Percentiles rank a stretch among this genome's conserved stretches.
Evolutionary conservation across 2,797 vertebrate genomes (phyloP).

Genomic region (Arnoldichthys spilopterus): DNA sequence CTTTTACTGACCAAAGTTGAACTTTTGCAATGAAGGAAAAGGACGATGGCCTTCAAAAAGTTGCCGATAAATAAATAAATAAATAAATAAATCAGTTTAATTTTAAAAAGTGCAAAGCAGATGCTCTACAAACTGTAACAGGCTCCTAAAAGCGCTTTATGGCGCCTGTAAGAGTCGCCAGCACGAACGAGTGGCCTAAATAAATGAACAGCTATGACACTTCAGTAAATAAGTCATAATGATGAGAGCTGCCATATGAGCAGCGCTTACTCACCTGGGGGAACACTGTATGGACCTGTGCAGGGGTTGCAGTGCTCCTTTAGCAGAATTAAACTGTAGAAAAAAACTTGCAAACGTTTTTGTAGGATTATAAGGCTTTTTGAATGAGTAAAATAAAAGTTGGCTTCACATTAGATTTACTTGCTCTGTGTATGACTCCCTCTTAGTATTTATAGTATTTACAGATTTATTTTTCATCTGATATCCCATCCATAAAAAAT

Average conservation of each 20-base stretch:
- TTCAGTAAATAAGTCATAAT: constrained; percentile 19
- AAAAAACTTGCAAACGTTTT: too few species aligned
- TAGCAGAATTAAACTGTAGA: too few species aligned
- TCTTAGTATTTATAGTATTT: too few species aligned
- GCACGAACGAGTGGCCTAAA: not conserved
- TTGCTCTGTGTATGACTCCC: too few species aligned
- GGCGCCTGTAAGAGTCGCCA: not conserved
- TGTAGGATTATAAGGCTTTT: too few species aligned
- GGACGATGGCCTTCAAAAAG: not conserved
- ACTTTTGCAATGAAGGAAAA: not conserved
- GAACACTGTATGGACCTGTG: not conserved
- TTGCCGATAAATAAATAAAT: too few species aligned
- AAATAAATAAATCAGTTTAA: too few species aligned
- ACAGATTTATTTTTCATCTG: too few species aligned
- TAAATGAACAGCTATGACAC: constrained; percentile 1
- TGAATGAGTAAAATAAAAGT: too few species aligned
- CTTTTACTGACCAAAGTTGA: not conserved
- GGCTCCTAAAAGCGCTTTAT: not conserved
- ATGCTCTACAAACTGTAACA: not conserved
- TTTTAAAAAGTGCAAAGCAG: not conserved
- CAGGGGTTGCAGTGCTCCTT: too few species aligned
- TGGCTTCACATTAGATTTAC: too few species aligned
- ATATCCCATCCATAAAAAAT: too few species aligned
- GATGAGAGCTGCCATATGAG: not conserved
- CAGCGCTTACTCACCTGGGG: not conserved